Conservation (phyloP, 2,113 vertebrate species). For the Falcunculus frontatus region DNA sequence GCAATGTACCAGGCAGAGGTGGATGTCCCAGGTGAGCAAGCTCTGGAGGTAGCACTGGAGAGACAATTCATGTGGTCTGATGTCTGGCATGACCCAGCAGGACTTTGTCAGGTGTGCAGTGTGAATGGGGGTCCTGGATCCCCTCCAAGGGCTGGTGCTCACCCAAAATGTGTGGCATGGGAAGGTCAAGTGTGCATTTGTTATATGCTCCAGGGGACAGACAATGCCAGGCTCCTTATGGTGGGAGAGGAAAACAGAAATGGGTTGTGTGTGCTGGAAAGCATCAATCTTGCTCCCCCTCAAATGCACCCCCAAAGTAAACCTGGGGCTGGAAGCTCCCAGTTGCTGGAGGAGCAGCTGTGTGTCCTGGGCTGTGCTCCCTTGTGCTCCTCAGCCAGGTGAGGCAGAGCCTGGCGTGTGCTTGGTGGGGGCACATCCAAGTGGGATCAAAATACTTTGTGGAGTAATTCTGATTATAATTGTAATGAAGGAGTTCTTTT, state of each 20-base stretch:
- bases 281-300: rapidly evolving
- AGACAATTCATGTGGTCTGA: rapidly evolving
- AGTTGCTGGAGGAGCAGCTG: background rate
- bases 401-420: background rate
- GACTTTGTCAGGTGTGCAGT: background rate
- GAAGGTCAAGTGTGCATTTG: background rate
- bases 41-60: background rate
- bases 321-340: background rate
- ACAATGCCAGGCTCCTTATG: rapidly evolving
- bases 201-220: background rate
- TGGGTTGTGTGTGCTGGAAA: background rate
- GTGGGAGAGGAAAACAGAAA: background rate
- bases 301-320: background rate
- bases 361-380: background rate
- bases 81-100: background rate
- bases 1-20: background rate
- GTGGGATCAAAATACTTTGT: background rate
- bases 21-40: background rate
- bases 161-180: background rate
- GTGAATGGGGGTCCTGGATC: too few relatives aligned
- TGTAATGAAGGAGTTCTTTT: background rate
- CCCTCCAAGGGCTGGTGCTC: background rate
- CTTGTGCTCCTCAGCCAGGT: background rate
- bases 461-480: background rate
- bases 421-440: background rate